Conservation (phyloP, 1,140 invertebrate species). For the Drosophila bifasciata region DNA sequence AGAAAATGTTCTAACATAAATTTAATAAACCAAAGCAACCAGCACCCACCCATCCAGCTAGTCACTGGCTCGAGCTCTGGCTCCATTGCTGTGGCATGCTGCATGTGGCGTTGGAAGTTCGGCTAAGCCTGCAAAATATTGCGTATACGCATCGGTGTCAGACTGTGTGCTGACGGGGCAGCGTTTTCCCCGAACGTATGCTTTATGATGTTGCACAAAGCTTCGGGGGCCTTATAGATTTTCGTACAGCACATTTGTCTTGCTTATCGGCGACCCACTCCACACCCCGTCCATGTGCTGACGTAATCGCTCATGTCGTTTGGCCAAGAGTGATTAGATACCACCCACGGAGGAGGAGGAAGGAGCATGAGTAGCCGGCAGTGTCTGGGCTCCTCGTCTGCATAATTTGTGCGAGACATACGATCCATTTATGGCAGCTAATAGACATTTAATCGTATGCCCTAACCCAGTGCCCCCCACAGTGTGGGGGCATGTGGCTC, state of each 20-base stretch:
- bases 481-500: slow-evolving; percentile 22
- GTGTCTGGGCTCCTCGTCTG: slow-evolving; percentile 14
- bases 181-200: slow-evolving; percentile 57
- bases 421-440: slow-evolving; percentile 57
- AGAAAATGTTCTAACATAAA: slow-evolving; percentile 80
- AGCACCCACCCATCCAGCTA: slow-evolving; percentile 45
- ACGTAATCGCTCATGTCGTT: slow-evolving; percentile 79
- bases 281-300: slow-evolving; percentile 44
- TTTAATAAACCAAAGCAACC: slow-evolving; percentile 66
- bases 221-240: slow-evolving; percentile 68
- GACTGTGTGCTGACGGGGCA: slow-evolving; percentile 66
- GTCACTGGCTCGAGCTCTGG: slow-evolving; percentile 44
- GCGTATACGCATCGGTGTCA: slow-evolving; percentile 53
- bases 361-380: not conserved
- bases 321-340: slow-evolving; percentile 75
- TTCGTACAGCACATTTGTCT: slow-evolving; percentile 73
- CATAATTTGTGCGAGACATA: slow-evolving; percentile 60
- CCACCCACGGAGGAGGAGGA: slow-evolving; percentile 18
- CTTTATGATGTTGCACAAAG: slow-evolving; percentile 69
- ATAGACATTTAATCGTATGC: slow-evolving; percentile 67
- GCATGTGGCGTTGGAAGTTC: slow-evolving; percentile 22
- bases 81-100: slow-evolving; percentile 35
- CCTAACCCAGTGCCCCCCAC: slow-evolving; percentile 17
- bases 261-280: slow-evolving; percentile 56
- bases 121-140: slow-evolving; percentile 64